phyloP scores from a whole-genome alignment of 2,888 invertebrate genomes.

The Microplitis manilae region DNA sequence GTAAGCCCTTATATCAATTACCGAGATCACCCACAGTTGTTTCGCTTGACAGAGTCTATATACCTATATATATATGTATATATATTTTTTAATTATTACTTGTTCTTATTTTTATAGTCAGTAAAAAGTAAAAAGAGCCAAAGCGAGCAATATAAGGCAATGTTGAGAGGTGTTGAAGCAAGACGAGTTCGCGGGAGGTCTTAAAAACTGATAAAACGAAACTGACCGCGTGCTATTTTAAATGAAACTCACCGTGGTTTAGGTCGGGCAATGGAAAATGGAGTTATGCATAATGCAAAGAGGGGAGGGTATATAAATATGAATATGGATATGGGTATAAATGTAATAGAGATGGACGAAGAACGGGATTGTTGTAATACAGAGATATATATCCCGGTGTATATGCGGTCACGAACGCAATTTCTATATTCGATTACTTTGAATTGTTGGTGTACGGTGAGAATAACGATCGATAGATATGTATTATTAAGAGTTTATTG shows the following conservation, averaged over 20 bases:
- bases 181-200: constrained; percentile 18
- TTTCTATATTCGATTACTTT: constrained; percentile 40
- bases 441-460: constrained; percentile 21
- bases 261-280: too few species aligned
- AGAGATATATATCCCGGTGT: constrained; percentile 8
- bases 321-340: too few species aligned
- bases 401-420: constrained; percentile 28
- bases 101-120: not conserved
- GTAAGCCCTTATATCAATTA: constrained; percentile 25
- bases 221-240: not conserved
- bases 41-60: constrained; percentile 14
- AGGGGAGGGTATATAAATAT: too few species aligned
- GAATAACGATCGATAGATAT: constrained; percentile 41
- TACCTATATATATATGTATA: too few species aligned
- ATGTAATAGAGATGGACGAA: not conserved
- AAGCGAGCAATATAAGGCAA: not conserved
- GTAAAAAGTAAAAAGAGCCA: not conserved
- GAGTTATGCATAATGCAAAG: too few species aligned
- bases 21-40: constrained; percentile 19
- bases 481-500: constrained; percentile 43
- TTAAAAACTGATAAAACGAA: constrained; percentile 2
- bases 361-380: not conserved
- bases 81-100: too few species aligned
- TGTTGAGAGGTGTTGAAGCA: constrained; percentile 18
- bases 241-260: not conserved